Conservation (phyloP, 2,888 invertebrate species). For the Phyllotreta cruciferae region DNA sequence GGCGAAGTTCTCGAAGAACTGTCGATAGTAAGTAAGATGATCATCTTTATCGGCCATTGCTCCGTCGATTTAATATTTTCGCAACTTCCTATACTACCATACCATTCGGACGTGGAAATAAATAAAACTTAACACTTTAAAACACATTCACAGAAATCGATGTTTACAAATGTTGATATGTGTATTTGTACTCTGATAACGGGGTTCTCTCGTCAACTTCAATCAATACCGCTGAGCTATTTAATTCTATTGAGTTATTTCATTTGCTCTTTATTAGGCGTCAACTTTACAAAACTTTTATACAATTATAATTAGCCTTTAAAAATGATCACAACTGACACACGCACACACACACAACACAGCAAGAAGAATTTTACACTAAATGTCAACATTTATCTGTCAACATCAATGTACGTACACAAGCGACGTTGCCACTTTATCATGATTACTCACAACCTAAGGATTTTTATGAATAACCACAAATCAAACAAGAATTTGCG, state of each 20-base stretch:
- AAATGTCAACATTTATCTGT: no score
- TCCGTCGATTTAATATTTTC: constrained; percentile 13
- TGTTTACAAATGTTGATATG: constrained; percentile 52
- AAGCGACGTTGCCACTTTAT: no score
- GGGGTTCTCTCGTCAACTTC: constrained; percentile 27
- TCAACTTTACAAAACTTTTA: no score
- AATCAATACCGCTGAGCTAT: constrained; percentile 12
- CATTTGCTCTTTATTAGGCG: constrained; percentile 16
- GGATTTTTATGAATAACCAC: no score
- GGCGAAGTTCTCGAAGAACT: constrained; percentile 77
- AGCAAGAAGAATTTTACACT: no score
- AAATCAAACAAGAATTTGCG: no score
- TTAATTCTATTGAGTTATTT: background rate
- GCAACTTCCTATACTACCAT: constrained; percentile 39
- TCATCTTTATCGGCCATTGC: constrained; percentile 67
- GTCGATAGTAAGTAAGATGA: constrained; percentile 72
- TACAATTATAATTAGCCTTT: no score
- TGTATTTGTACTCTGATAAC: constrained; percentile 52
- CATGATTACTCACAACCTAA: no score
- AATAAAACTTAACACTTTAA: constrained; percentile 27
- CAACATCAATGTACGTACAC: no score
- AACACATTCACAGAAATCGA: constrained; percentile 46
- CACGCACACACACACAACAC: no score
- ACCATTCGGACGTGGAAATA: constrained; percentile 12
- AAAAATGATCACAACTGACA: no score